Conservation (phyloP, 2,113 vertebrate genomes). For the Pholis gunnellus region DNA sequence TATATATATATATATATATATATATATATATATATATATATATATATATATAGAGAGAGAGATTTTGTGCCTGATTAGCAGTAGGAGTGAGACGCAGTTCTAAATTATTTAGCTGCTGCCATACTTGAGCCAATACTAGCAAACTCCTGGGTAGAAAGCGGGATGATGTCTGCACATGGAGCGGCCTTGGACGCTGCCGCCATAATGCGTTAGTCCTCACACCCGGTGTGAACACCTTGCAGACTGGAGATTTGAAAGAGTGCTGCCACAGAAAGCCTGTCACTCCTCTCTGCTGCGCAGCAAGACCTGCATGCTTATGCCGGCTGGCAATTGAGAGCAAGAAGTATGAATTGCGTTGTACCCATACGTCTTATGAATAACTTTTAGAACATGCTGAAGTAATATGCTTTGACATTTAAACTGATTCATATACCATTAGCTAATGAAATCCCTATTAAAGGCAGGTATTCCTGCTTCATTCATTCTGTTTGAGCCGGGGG, state of each 20-base stretch:
- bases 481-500: not conserved
- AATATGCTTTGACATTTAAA: not conserved
- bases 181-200: not conserved
- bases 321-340: too few relatives aligned
- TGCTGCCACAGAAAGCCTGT: not conserved
- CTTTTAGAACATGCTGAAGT: not conserved
- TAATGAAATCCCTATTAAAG: not conserved
- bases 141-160: not conserved
- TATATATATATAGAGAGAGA: too few relatives aligned
- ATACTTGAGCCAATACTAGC: conserved; percentile 38
- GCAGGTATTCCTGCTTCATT: not conserved
- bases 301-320: not conserved
- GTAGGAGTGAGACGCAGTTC: conserved; percentile 28
- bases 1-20: too few relatives aligned
- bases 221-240: not conserved
- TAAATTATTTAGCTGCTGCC: conserved; percentile 66
- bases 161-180: not conserved
- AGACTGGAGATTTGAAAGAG: not conserved
- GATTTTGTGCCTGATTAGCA: conserved; percentile 48
- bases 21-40: too few relatives aligned
- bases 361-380: not conserved
- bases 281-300: not conserved
- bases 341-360: not conserved
- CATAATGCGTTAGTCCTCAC: not conserved
- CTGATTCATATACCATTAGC: not conserved